Evolutionary conservation across 2,113 vertebrate genomes (phyloP).

Genomic region (Ammodytes marinus): DNA sequence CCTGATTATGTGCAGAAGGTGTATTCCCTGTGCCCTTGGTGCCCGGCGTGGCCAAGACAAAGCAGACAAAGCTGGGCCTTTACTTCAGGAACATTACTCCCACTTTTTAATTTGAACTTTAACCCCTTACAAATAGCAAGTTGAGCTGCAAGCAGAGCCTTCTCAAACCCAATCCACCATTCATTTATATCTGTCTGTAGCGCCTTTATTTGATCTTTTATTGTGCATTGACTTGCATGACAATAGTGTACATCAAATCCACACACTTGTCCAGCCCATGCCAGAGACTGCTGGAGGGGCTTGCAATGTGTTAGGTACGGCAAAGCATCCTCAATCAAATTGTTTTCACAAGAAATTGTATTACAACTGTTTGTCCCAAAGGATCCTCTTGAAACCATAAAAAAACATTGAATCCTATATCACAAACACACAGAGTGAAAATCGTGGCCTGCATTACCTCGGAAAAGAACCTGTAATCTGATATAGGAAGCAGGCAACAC

Average conservation of each 20-base stretch:
- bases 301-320: not conserved
- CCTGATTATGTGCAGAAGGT: no score
- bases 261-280: not conserved
- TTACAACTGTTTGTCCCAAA: constrained; percentile 5
- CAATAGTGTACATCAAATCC: not conserved
- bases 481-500: constrained; percentile 38
- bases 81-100: not conserved
- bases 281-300: no score
- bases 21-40: no score
- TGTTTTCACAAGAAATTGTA: not conserved
- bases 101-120: not conserved
- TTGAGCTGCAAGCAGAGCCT: not conserved
- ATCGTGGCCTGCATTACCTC: not conserved
- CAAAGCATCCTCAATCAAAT: constrained; percentile 3
- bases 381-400: not conserved
- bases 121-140: not conserved
- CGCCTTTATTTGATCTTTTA: not conserved
- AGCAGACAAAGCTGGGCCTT: no score
- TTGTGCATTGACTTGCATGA: not conserved
- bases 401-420: constrained; percentile 9
- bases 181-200: no score
- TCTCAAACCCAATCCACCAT: not conserved
- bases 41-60: no score
- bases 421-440: not conserved
- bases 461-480: constrained; percentile 40